These are phyloP conservation scores for Dioctria rufipes DNA, from an alignment of 2,888 invertebrate species.

Conservation along the genomic window DNA sequence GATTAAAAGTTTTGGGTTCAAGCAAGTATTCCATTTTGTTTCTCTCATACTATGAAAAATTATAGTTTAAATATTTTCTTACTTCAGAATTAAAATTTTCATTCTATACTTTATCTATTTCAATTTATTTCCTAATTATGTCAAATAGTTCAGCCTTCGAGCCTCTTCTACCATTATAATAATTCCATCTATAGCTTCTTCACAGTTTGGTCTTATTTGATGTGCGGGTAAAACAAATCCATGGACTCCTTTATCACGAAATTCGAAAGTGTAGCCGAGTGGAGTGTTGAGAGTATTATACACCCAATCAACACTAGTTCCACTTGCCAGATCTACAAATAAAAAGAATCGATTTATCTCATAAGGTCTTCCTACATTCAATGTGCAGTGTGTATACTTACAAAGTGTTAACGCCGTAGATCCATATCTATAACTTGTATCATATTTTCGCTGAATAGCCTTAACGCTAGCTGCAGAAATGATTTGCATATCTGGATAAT, in stretches of 20 bases:
- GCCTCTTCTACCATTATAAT: slow-evolving; percentile 73
- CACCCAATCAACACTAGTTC: slow-evolving; percentile 74
- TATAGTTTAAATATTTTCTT: too few relatives aligned
- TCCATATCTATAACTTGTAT: slow-evolving; percentile 73
- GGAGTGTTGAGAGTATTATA: slow-evolving; percentile 73
- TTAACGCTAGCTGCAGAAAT: slow-evolving; percentile 75
- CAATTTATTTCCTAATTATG: not conserved
- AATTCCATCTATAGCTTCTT: slow-evolving; percentile 75
- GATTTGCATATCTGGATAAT: slow-evolving; percentile 72
- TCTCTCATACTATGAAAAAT: too few relatives aligned
- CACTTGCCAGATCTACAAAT: slow-evolving; percentile 69
- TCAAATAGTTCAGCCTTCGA: slow-evolving; percentile 69
- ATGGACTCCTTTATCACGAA: slow-evolving; percentile 78
- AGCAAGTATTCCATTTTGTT: too few relatives aligned
- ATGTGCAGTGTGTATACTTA: slow-evolving; percentile 63
- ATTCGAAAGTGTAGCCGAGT: slow-evolving; percentile 75
- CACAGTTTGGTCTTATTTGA: slow-evolving; percentile 76
- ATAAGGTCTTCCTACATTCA: not conserved
- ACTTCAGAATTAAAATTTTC: too few relatives aligned
- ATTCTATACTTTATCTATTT: too few relatives aligned
- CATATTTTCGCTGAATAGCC: slow-evolving; percentile 72
- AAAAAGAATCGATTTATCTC: not conserved
- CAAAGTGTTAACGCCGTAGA: slow-evolving; percentile 76
- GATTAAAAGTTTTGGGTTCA: too few relatives aligned
- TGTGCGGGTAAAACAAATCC: slow-evolving; percentile 80